Base-by-base conservation (phyloP, 2,113 vertebrate genomes). In the Beaufortia kweichowensis region DNA sequence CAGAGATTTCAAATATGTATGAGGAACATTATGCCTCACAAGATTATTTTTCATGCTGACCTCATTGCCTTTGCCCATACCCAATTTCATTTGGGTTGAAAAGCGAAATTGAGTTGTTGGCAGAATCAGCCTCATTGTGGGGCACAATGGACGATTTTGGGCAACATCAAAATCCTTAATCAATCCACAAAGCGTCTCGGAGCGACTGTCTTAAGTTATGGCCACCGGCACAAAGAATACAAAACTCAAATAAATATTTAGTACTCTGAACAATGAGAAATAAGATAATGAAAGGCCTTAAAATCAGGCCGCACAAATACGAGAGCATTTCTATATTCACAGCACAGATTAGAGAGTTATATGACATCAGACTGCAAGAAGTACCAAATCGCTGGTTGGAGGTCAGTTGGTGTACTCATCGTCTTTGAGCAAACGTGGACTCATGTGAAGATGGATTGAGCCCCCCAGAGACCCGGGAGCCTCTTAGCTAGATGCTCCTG, bases 41-140 rank as follows among this genome's bases (percentile, higher is more conserved):
- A 75, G 59, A 80, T 78, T 78, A 64, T 62, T 71, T 60, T 78
- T 78, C 80, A 78, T n/a, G 66, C 31, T 70, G 78, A 83, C 82
- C 75, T 77, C 82, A 80, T 80, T 79, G 57, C 63, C 69, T 70
- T 83, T 77, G 67, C 71, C 53, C 75, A 78, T 24, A 74, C 24
- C 23, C 39, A 75, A 66, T 76, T 46, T 78, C 63, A 76, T 75
- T 78, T 39, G 24, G 28, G 15, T 41, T 24, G 56, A 68, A 68
- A 46, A 74, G 39, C 57, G 62, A 61, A 78, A 78, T 39, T 43
- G 39, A 66, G 39, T 63, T 66, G 33, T 67, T 66, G 53, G 63
- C 60, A 57, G 43, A 65, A 71, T 75, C 64, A 67, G 56, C 48
- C 64, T 69, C 31, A 75, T 68, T 62, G 73, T 69, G 48, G 57